Conservation (phyloP, 2,888 invertebrate genomes). For the Amitus sp. region DNA sequence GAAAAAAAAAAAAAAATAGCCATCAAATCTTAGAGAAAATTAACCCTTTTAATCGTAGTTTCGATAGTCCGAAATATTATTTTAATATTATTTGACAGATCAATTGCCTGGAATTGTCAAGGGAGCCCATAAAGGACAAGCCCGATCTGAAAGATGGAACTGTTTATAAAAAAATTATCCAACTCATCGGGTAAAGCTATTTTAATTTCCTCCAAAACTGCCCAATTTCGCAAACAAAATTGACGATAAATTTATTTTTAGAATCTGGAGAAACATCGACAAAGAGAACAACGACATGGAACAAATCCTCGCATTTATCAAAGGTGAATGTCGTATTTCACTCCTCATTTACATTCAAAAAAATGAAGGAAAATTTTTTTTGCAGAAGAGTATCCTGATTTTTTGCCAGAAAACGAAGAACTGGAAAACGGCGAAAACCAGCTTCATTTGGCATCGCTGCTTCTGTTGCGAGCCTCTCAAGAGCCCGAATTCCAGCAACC, state of each 20-base stretch:
- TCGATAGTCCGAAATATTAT: not conserved
- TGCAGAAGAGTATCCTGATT: constrained; percentile 67
- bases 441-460: constrained; percentile 66
- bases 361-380: constrained; percentile 9
- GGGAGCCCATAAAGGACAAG: constrained; percentile 13
- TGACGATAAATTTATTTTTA: not conserved
- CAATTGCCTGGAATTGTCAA: constrained; percentile 25
- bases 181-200: constrained; percentile 29
- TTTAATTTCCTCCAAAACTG: not conserved
- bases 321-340: too few species aligned
- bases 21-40: not conserved
- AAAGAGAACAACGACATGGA: not conserved
- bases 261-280: not conserved
- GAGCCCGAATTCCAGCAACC: constrained; percentile 68
- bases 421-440: constrained; percentile 45
- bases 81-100: constrained; percentile 13
- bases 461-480: constrained; percentile 69
- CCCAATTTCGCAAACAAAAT: not conserved
- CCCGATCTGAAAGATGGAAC: constrained; percentile 23
- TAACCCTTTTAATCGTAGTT: not conserved
- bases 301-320: not conserved
- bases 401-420: constrained; percentile 62
- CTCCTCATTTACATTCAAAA: not conserved
- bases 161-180: constrained; percentile 32
- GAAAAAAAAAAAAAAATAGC: too few species aligned